phyloP scores from a whole-genome alignment of 2,888 invertebrate species.

The Mesorhabditis spiculigera region DNA sequence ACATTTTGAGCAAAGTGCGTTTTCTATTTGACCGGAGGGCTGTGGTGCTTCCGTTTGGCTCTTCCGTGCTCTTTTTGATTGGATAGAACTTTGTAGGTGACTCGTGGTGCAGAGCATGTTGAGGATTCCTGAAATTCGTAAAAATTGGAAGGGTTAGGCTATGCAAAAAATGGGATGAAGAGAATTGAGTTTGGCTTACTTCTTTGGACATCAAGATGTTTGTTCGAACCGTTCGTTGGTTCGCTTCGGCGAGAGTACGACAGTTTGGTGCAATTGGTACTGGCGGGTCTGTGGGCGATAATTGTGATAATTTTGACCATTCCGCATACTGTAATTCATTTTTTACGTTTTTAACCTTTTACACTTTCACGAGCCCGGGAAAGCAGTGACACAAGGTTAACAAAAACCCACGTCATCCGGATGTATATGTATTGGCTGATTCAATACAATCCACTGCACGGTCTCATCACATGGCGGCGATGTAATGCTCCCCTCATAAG shows the following conservation, averaged over 20 bases:
- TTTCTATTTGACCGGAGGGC: too few relatives aligned
- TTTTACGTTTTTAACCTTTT: background rate
- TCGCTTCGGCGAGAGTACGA: slow-evolving; percentile 83
- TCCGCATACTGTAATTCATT: background rate
- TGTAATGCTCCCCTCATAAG: slow-evolving; percentile 77
- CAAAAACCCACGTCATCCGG: slow-evolving; percentile 78
- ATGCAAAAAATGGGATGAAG: background rate
- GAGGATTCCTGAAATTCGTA: background rate
- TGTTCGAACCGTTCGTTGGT: slow-evolving; percentile 87
- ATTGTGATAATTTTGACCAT: background rate
- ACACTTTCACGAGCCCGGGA: background rate
- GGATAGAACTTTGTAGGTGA: background rate
- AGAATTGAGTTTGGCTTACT: too few relatives aligned
- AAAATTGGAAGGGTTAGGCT: slow-evolving; percentile 1
- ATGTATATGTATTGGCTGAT: slow-evolving; percentile 93
- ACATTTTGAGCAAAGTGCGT: too few relatives aligned
- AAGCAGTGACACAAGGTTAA: background rate
- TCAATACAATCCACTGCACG: slow-evolving; percentile 88
- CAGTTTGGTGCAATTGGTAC: slow-evolving; percentile 80
- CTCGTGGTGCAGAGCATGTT: background rate
- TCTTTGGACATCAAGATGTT: slow-evolving; percentile 68
- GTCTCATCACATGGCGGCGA: slow-evolving; percentile 71
- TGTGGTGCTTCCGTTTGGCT: too few relatives aligned
- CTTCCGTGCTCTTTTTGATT: background rate
- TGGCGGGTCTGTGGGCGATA: slow-evolving; percentile 18